Conservation (phyloP, 2,113 vertebrate genomes). For the Ceyx cyanopectus region DNA sequence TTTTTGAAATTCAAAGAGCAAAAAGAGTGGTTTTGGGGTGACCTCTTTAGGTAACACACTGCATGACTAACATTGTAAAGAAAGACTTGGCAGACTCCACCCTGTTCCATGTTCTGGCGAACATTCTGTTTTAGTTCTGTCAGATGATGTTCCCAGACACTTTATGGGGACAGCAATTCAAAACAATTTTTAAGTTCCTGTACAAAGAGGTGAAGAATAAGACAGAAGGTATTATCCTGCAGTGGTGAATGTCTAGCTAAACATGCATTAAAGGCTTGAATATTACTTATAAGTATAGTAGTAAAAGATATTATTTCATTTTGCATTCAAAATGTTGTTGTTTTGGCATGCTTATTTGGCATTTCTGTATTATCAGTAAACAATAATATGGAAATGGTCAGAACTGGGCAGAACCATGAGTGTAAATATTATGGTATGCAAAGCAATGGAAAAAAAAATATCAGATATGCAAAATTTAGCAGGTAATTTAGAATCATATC, state of each 20-base stretch:
- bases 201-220: not conserved
- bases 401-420: not conserved
- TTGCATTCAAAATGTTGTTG: not conserved
- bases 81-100: not conserved
- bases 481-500: not conserved
- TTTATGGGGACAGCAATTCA: not conserved
- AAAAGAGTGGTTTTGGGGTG: not conserved
- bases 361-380: not conserved
- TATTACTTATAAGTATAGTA: not conserved
- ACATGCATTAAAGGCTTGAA: not conserved
- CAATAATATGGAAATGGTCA: too few relatives aligned
- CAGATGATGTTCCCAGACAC: not conserved
- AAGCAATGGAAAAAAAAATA: not conserved
- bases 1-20: not conserved
- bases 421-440: not conserved
- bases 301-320: not conserved
- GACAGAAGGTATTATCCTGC: not conserved
- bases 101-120: not conserved
- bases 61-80: not conserved
- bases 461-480: not conserved
- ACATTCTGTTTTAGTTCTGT: not conserved
- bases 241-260: not conserved
- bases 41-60: not conserved
- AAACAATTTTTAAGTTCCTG: not conserved
- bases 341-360: not conserved